phyloP scores from a whole-genome alignment of 92 coral and sea anemone species.

The Heliopora coerulea region DNA sequence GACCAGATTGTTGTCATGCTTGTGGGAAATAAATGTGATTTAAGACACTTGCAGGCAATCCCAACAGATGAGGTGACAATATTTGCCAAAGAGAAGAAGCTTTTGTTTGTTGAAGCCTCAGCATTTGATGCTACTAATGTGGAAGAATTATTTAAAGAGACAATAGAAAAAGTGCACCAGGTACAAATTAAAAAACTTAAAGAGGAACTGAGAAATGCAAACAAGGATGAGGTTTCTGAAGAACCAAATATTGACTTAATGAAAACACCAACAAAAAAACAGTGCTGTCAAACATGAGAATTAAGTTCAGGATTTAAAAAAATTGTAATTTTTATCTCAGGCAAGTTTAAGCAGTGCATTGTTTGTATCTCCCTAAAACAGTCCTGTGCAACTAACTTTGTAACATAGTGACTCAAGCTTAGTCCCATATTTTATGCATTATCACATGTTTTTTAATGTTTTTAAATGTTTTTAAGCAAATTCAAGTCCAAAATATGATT shows the following conservation, averaged over 20 bases:
- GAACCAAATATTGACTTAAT: slow-evolving; percentile 64
- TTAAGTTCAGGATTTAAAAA: neutral
- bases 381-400: too few relatives aligned
- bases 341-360: too few relatives aligned
- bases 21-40: slow-evolving; percentile 96
- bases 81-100: slow-evolving; percentile 69
- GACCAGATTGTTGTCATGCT: slow-evolving; percentile 94
- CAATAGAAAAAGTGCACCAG: slow-evolving; percentile 83
- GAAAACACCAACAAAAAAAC: slow-evolving; percentile 31
- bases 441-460: too few relatives aligned
- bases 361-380: too few relatives aligned
- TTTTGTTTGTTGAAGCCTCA: slow-evolving; percentile 93
- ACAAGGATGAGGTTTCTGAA: neutral
- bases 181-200: slow-evolving; percentile 93
- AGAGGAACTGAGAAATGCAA: slow-evolving; percentile 62
- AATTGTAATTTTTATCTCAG: too few relatives aligned
- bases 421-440: too few relatives aligned
- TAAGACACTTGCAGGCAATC: slow-evolving; percentile 92
- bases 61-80: slow-evolving; percentile 82
- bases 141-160: slow-evolving; percentile 93
- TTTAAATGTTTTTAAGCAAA: too few relatives aligned
- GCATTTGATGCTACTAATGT: slow-evolving; percentile 97
- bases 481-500: too few relatives aligned
- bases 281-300: slow-evolving; percentile 35
- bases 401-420: too few relatives aligned